Evolutionary conservation across 2,113 vertebrate species (phyloP), one percentile per base, ranked within the genome.

Genomic region (Lepus europaeus): DNA sequence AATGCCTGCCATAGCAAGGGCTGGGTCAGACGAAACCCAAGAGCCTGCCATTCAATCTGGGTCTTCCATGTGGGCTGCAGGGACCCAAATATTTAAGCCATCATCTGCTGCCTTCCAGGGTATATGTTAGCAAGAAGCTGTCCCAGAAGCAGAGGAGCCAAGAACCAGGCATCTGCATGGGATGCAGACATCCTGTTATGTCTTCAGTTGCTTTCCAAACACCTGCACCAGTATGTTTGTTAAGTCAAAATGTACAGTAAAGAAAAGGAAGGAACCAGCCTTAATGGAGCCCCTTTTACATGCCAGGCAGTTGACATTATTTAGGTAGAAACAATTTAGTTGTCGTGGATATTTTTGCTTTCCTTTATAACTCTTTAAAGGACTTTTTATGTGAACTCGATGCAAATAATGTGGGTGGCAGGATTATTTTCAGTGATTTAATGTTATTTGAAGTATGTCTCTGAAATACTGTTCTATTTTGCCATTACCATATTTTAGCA

Each of bases 401-500:
- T 84, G 39, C 73, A 93, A 84, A 92, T 91, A 77, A 64, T 19
- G 74, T 61, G 51, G 25, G 74, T 89, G 49, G 61, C 70, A 95
- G 68, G 89, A 77, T 93, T 87, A 95, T 95, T 97, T 95, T 89
- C 45, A 56, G 0, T 91, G 88, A 96, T 87, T 94, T 93, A 80
- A 69, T 95, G 19, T 31, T 23, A 68, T 78, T 78, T 95, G 72
- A 96, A 94, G 36, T 96, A 59, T 89, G 83, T 91, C 66, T 95
- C 45, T 95, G 83, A 91, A 92, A 96, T 87, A 51, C 45, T 33
- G 29, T 91, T 92, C 64, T 92, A 7, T 94, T 95, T 93, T 91
- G 73, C 86, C 80, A 89, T 94, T 95, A 96, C 83, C 83, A 81
- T 96, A 97, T 91, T 96, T 95, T 92, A 94, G 83, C 87, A 96